Evolutionary conservation across 2,797 vertebrate genomes (phyloP).

Genomic region (Cynodonichthys magdalenae): DNA sequence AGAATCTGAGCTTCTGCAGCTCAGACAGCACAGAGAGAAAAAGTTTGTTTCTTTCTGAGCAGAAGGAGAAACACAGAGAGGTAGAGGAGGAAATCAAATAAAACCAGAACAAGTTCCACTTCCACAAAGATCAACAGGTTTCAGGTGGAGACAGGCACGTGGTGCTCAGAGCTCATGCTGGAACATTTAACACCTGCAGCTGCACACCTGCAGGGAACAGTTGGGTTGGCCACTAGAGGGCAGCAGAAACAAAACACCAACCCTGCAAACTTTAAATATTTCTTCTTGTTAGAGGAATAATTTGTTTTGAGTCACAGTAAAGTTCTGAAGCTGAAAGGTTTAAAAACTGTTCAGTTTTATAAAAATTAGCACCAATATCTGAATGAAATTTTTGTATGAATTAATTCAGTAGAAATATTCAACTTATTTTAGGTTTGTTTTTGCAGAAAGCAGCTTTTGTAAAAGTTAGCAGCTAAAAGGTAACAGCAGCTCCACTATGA

Average conservation of each 20-base stretch:
- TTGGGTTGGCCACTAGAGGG: background rate
- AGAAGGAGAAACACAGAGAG: conserved; percentile 56
- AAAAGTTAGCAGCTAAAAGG: too few relatives aligned
- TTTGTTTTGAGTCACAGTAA: too few relatives aligned
- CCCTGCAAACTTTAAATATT: too few relatives aligned
- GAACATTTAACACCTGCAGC: background rate
- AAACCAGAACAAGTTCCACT: conserved; percentile 10
- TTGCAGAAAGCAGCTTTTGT: too few relatives aligned
- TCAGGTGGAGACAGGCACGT: conserved; percentile 20
- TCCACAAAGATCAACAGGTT: background rate
- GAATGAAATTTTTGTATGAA: too few relatives aligned
- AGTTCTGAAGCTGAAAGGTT: too few relatives aligned
- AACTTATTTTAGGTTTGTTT: background rate
- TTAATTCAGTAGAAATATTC: too few relatives aligned
- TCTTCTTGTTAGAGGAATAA: too few relatives aligned
- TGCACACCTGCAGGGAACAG: too few relatives aligned
- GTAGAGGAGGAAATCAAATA: conserved; percentile 32
- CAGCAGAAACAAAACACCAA: background rate
- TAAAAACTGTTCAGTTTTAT: too few relatives aligned
- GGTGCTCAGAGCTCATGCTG: conserved; percentile 7
- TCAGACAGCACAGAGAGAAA: background rate
- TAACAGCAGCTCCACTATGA: too few relatives aligned
- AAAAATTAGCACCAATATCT: too few relatives aligned
- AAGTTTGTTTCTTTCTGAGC: background rate
- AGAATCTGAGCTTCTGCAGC: background rate